Evolutionary conservation across 2,888 invertebrate species (phyloP), one percentile per base, ranked within the genome.

Genomic region (Heteromyza rotundicornis): DNA sequence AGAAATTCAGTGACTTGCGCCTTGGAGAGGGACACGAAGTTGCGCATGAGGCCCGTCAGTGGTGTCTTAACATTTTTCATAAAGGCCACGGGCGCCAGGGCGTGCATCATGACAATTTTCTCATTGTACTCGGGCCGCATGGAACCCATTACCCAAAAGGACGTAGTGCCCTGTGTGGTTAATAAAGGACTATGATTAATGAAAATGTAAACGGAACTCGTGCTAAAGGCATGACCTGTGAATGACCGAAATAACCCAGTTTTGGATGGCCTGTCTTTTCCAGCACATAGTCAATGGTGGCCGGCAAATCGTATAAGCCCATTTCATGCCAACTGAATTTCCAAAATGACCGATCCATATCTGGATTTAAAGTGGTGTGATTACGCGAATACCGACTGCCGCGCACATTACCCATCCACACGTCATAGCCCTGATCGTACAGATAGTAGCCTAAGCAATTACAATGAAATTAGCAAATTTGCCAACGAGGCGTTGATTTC

Each of bases 301-400:
- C 88, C 0, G 91, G 89, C 20, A 91, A 69, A 78, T 92, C 92
- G 71, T 87, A 86, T n/a, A 84, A 57, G 0, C 89, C 90, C 82
- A 90, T 87, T 77, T 92, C 89, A 69, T 91, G 88, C 84, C 87
- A 91, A 65, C 89, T 89, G 73, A 84, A 89, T 56, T 84, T 78
- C 89, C 88, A 89, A 77, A 86, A 90, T 24, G 78, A 69, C 7
- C 78, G 55, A 17, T 70, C 74, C 1, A 67, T 73, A 78, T 94
- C 89, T 0, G 83, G 78, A 22, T 77, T 68, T 2, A 83, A 77
- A 1, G 69, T 77, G 12, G 80, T 75, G 69, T 89, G 89, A 20
- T 82, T 80, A 24, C 82, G 80, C 1, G 86, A 85, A 74, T 88
- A 89, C 1, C 84, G 84, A 77, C 89, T 90, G 0, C 90, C 90